Conservation (phyloP, 2,888 invertebrate genomes). For the Eupithecia abbreviata region DNA sequence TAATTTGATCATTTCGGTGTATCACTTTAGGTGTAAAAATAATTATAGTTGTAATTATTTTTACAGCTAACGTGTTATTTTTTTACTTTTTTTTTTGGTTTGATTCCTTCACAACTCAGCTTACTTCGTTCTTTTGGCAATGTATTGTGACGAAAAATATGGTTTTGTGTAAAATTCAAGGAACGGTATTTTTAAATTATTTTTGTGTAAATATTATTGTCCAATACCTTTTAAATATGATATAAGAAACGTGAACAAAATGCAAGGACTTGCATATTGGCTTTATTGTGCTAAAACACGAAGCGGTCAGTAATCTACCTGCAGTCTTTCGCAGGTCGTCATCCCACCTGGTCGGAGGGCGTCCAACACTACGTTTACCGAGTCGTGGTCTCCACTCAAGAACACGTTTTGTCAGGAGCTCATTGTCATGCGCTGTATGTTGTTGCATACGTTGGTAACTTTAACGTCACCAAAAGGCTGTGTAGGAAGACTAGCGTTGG, state of each 20-base stretch:
- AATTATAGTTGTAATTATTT: background rate
- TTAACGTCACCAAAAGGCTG: background rate
- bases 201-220: no score
- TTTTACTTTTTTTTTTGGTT: no score
- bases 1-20: constrained; percentile 36
- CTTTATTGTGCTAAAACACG: constrained; percentile 47
- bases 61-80: no score
- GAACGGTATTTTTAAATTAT: no score
- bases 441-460: background rate
- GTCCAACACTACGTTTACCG: no score
- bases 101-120: background rate
- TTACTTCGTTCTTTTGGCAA: background rate
- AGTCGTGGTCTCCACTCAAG: no score
- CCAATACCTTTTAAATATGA: constrained; percentile 32
- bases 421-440: constrained; percentile 11
- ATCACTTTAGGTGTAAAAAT: constrained; percentile 29
- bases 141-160: background rate
- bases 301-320: constrained; percentile 46
- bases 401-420: constrained; percentile 9
- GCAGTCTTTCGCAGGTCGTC: no score
- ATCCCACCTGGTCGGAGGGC: no score
- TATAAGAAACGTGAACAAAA: constrained; percentile 53
- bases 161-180: background rate
- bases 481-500: background rate
- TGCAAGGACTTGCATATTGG: constrained; percentile 33